Evolutionary conservation across 2,113 vertebrate species (phyloP).

Genomic region (Chaetorhynchus papuensis): DNA sequence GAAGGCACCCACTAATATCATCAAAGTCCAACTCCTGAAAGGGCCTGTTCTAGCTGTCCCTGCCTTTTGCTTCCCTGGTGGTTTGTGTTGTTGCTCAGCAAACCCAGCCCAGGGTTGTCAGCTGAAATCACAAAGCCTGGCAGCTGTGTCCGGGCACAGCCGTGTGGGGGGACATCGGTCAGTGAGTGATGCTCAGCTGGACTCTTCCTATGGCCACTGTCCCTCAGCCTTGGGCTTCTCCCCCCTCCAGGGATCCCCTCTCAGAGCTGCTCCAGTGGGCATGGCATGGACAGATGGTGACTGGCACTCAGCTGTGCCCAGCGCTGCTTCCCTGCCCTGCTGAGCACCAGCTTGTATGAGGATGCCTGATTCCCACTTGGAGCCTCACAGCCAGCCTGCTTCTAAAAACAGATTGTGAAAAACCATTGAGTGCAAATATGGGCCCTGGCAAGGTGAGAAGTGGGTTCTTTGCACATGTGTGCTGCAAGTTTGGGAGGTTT

Average conservation of each 20-base stretch:
- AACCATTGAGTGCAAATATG: background rate
- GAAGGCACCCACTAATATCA: background rate
- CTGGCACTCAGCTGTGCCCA: background rate
- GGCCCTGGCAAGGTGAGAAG: background rate
- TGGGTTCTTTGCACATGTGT: background rate
- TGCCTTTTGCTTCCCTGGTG: background rate
- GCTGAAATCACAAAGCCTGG: background rate
- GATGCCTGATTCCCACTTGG: background rate
- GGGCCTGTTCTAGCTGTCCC: rapidly evolving
- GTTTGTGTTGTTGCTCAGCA: background rate
- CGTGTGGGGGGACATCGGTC: rapidly evolving
- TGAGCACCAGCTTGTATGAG: background rate
- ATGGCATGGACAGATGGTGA: background rate
- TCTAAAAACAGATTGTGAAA: background rate
- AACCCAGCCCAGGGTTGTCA: background rate
- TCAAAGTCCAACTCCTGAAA: background rate
- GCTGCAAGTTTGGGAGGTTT: background rate
- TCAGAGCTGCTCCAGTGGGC: background rate
- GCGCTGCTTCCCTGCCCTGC: background rate
- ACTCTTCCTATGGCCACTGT: background rate
- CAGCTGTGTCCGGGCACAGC: background rate
- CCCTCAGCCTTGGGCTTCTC: background rate
- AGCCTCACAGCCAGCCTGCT: background rate
- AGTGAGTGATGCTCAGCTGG: background rate
- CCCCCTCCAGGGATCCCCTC: background rate